Conservation (phyloP, 2,888 invertebrate species). For the Sinotaia quadrata region DNA sequence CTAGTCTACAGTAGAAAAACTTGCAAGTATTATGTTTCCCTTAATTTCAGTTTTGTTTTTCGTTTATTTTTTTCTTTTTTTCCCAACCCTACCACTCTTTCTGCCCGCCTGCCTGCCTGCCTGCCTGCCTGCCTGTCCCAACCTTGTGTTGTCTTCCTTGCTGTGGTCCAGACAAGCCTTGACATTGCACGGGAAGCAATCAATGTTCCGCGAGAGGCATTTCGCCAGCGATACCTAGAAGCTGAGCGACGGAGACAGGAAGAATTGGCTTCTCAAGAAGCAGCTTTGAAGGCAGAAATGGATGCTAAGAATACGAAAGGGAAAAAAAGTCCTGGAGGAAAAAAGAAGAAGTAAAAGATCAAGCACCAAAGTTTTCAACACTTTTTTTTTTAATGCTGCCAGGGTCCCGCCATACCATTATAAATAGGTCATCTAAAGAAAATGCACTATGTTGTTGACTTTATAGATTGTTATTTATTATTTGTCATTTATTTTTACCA, state of each 20-base stretch:
- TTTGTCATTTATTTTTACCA: no score
- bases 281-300: conserved; percentile 62
- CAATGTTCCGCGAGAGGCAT: conserved; percentile 67
- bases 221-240: conserved; percentile 69
- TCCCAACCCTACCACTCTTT: neutral
- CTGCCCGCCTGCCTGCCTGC: neutral
- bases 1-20: no score
- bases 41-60: no score
- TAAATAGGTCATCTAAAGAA: no score
- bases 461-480: no score
- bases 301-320: conserved; percentile 66
- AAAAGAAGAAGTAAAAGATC: conserved; percentile 71
- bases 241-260: conserved; percentile 66
- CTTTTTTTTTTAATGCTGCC: neutral
- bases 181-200: conserved; percentile 63
- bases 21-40: no score
- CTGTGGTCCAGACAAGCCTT: conserved; percentile 57
- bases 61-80: no score
- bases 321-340: conserved; percentile 61
- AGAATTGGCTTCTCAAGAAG: conserved; percentile 67
- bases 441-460: no score
- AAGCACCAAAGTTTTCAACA: neutral
- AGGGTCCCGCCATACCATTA: no score
- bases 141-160: conserved; percentile 8
- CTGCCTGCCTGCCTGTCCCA: neutral